These are phyloP conservation scores for Eurois occulta DNA, from an alignment of 2,888 invertebrate genomes.

Conservation along the genomic window DNA sequence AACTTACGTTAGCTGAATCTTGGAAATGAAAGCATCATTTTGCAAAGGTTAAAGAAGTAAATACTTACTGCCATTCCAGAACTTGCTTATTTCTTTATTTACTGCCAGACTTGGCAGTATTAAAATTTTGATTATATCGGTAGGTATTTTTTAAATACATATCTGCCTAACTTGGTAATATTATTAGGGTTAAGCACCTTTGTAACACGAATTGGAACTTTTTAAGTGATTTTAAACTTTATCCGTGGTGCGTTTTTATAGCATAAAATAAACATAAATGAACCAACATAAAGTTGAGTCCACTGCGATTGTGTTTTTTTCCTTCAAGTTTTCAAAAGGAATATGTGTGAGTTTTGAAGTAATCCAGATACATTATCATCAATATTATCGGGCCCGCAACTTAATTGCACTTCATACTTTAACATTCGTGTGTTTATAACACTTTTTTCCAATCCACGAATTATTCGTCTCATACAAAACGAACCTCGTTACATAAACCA, in stretches of 20 bases:
- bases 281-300: not conserved
- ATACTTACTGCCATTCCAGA: no score
- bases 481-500: constrained; percentile 14
- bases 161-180: not conserved
- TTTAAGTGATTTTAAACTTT: not conserved
- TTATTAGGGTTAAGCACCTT: not conserved
- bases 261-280: not conserved
- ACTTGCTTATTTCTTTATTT: no score
- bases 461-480: constrained; percentile 6
- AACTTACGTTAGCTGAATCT: not conserved
- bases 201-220: not conserved
- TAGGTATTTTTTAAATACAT: not conserved
- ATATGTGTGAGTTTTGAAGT: not conserved
- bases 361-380: not conserved
- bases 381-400: not conserved
- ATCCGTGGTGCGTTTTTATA: not conserved
- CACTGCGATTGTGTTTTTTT: not conserved
- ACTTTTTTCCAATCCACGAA: not conserved
- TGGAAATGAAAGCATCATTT: not conserved
- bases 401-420: not conserved
- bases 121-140: not conserved
- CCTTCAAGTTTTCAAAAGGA: constrained; percentile 9
- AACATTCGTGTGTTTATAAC: not conserved
- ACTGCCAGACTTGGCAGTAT: no score
- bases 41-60: not conserved